Evolutionary conservation across 2,888 invertebrate genomes (phyloP).

Genomic region (Hyposoter didymator): DNA sequence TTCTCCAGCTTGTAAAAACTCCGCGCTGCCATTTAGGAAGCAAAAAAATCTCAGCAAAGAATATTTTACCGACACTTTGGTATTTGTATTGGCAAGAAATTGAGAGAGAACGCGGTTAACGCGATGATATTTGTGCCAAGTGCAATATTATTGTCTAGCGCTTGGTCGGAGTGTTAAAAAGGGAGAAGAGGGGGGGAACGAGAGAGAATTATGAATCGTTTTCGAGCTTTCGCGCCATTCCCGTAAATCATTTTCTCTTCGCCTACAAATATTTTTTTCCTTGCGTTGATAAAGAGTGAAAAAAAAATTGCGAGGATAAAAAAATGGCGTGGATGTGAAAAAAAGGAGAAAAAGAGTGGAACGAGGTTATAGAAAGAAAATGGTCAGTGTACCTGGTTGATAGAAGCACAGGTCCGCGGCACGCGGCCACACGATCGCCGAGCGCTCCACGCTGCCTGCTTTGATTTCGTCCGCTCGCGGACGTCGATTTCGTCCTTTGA

Average conservation of each 20-base stretch:
- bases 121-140: conserved; percentile 67
- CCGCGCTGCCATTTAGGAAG: neutral
- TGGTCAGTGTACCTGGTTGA: conserved; percentile 79
- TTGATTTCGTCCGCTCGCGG: conserved; percentile 81
- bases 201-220: conserved; percentile 37
- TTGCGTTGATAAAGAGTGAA: neutral
- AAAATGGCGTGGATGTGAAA: neutral
- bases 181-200: conserved; percentile 10
- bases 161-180: conserved; percentile 58
- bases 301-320: neutral
- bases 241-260: conserved; percentile 26
- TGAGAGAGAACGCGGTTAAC: conserved; percentile 51
- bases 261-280: conserved; percentile 40
- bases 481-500: conserved; percentile 65
- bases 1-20: neutral
- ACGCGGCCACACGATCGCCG: conserved; percentile 83
- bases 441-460: conserved; percentile 83
- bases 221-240: conserved; percentile 45
- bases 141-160: conserved; percentile 63
- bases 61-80: conserved; percentile 17
- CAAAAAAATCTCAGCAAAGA: neutral
- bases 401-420: conserved; percentile 82
- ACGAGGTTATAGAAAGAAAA: neutral
- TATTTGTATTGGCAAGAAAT: conserved; percentile 46
- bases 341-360: conserved; percentile 7